Conservation (phyloP, 2,113 vertebrate genomes). For the Psophia crepitans region DNA sequence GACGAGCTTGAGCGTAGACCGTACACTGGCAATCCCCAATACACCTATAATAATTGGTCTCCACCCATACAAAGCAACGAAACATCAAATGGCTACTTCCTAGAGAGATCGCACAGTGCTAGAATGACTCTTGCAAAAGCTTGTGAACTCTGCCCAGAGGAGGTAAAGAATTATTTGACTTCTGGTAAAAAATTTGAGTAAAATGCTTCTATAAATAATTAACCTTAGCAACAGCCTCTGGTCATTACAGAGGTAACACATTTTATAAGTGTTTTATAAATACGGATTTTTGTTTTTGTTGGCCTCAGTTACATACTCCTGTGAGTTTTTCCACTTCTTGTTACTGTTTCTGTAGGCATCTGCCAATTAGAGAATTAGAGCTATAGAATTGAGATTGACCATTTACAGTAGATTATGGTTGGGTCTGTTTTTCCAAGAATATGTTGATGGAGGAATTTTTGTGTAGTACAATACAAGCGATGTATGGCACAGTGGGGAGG, state of each 20-base stretch:
- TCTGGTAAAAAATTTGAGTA: not conserved
- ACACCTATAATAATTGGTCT: conserved; percentile 99
- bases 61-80: conserved; percentile 99
- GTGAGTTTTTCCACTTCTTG: not conserved
- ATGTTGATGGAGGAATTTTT: not conserved
- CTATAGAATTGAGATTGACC: not conserved
- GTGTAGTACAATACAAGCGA: not conserved
- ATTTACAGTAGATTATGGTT: not conserved
- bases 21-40: conserved; percentile 95
- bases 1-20: conserved; percentile 96
- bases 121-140: conserved; percentile 99
- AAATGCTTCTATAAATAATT: not conserved
- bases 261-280: not conserved
- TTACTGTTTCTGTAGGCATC: not conserved
- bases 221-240: not conserved
- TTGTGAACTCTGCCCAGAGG: conserved; percentile 98
- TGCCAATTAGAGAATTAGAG: not conserved
- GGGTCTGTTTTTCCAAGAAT: not conserved
- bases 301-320: not conserved
- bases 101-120: conserved; percentile 98
- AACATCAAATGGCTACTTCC: conserved; percentile 98
- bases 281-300: not conserved
- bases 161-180: conserved; percentile 79
- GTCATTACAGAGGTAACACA: not conserved
- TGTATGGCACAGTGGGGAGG: not conserved